Base-by-base conservation (phyloP, 92 coral and sea anemone species). In the Parazoanthus atlanticus region DNA sequence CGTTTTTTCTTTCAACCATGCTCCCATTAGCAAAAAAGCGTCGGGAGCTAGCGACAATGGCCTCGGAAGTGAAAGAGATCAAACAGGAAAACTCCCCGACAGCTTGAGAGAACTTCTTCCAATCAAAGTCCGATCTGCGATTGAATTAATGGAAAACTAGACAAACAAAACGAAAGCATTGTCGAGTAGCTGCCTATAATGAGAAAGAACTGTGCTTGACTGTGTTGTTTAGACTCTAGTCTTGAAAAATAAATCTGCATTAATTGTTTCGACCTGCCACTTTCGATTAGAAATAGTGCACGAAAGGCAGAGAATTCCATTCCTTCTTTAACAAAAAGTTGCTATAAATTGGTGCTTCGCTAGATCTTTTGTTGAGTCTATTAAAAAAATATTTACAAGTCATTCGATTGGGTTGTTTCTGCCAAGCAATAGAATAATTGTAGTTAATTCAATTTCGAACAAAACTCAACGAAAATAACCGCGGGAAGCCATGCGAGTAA, bases 1-100 rank as follows among this genome's bases (percentile, higher is more conserved):
- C 32, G 26, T 41, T 41, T 30, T 41, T 26, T 41, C 77, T 71
- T 84, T 74, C 34, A 72, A 40, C 61, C 78, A 71, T 26, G 17
- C 78, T 33, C 78, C 79, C 78, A 84, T 84, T 84, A 84, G 87
- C 23, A 21, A 46, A 34, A 70, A 84, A 84, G 78, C 77, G 78
- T 43, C 36, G 76, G 61, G 76, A 83, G 38, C 78, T n/a, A 38
- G 79, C 34, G 33, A 83, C 40, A 67, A 66, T 40, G 23, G 64
- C 17, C 67, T 84, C 87, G 87, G 87, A 84, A 84, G 87, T 84
- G 28, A 43, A 72, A 43, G 28, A 19, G 25, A 43, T 38, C 6
- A 38, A 84, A 71, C 76, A 72, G 87, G 77, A 70, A 47, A 71
- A 49, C 30, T 46, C n/a, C 31, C 28, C 49, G 87, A 84, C 40